Evolutionary conservation across 1,140 invertebrate genomes (phyloP), one percentile per base, ranked within the genome.

Genomic region (Babylonia areolata): DNA sequence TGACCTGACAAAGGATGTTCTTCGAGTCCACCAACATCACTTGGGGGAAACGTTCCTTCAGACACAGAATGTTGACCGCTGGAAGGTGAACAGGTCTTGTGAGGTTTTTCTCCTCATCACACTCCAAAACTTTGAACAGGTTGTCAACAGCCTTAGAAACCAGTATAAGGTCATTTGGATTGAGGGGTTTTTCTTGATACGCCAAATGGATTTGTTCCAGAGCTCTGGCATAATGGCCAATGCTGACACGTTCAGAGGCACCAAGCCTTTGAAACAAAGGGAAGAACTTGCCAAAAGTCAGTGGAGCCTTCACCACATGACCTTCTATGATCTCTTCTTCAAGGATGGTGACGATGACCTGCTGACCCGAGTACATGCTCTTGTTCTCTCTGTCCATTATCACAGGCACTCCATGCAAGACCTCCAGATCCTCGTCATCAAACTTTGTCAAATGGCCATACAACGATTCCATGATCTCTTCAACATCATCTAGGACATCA

Each of bases 231-330:
- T 88, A 92, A 40, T 86, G 82, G 64, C 84, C 73, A 69, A 84
- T 75, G n/a, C 80, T 73, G 20, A 83, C 78, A 35, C 37, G 82
- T 64, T 87, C 20, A 12, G 64, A 69, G 37, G 84, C 87, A 39
- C 92, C 92, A 71, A 92, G 82, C 17, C 64, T 9, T 33, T 86
- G 28, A 88, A 92, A 92, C 12, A 91, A 35, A 31, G 85, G 40
- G 71, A 86, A 87, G 85, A 88, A 90, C n/a, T 82, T 54, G 40
- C 86, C 88, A 69, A 88, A 90, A 31, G 87, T 75, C 37, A 84
- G 54, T 31, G 92, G 92, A 54, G 83, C 77, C 75, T 87, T 79
- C 39, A 81, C 86, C 9, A 92, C 75, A 71, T 88, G 88, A n/a
- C 88, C 90, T 23, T 83, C 78, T n/a, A 92, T 90, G 77, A 89